phyloP scores from a whole-genome alignment of 1,140 invertebrate genomes.

The Plodia interpunctella region DNA sequence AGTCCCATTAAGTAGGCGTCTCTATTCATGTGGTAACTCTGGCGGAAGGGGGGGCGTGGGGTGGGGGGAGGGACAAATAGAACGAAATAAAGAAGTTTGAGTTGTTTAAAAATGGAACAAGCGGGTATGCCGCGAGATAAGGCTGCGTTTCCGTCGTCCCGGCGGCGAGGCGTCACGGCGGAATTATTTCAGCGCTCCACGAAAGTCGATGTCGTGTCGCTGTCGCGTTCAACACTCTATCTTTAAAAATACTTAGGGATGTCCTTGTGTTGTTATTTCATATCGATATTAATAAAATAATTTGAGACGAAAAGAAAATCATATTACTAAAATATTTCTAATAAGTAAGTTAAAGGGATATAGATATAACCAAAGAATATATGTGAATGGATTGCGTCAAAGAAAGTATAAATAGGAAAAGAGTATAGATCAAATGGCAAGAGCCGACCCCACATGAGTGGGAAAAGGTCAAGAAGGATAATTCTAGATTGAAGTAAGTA shows the following conservation, averaged over 20 bases:
- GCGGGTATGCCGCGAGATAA: slow-evolving; percentile 71
- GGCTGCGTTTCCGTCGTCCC: slow-evolving; percentile 68
- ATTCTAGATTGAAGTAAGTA: too few species aligned
- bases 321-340: too few species aligned
- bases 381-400: too few species aligned
- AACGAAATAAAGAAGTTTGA: slow-evolving; percentile 63
- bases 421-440: too few species aligned
- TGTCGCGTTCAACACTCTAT: slow-evolving; percentile 71
- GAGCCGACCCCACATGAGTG: too few species aligned
- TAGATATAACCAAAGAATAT: too few species aligned
- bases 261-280: slow-evolving; percentile 34
- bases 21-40: slow-evolving; percentile 68
- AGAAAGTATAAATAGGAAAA: too few species aligned
- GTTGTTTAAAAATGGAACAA: slow-evolving; percentile 77
- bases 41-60: slow-evolving; percentile 31
- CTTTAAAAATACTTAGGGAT: slow-evolving; percentile 69
- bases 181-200: slow-evolving; percentile 73
- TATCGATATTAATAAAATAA: too few species aligned
- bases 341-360: too few species aligned
- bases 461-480: too few species aligned
- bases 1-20: slow-evolving; percentile 70
- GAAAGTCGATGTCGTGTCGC: slow-evolving; percentile 62
- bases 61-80: slow-evolving; percentile 44
- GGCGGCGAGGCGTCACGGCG: slow-evolving; percentile 29
- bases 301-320: too few species aligned